These are phyloP conservation scores for Lepidiolamprologus cunningtoni DNA, from an alignment of 2,113 vertebrate genomes.

Conservation along the genomic window DNA sequence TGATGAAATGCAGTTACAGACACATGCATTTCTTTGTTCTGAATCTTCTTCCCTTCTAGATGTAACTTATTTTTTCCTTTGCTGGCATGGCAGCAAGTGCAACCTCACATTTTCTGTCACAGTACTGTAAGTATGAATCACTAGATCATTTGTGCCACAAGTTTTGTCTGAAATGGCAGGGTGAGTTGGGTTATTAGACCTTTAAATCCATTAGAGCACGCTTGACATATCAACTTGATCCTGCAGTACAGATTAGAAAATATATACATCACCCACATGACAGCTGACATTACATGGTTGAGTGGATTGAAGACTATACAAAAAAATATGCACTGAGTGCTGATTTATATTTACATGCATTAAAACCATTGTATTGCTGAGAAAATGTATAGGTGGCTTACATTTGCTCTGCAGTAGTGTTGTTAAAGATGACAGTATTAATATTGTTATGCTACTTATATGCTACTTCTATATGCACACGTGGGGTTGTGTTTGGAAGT, in stretches of 20 bases:
- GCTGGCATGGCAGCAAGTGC: neutral
- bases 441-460: neutral
- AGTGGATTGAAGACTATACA: neutral
- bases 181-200: slow-evolving; percentile 31
- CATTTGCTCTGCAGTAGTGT: neutral
- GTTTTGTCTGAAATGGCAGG: slow-evolving; percentile 35
- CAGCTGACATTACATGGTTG: slow-evolving; percentile 38
- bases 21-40: neutral
- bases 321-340: neutral
- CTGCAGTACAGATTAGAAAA: slow-evolving; percentile 38
- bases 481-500: neutral
- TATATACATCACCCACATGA: slow-evolving; percentile 39
- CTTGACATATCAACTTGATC: slow-evolving; percentile 55
- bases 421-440: neutral
- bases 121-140: slow-evolving; percentile 22
- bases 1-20: neutral
- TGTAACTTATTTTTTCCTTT: neutral
- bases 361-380: neutral
- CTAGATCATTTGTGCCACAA: slow-evolving; percentile 40
- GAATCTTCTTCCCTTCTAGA: neutral
- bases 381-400: neutral
- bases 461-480: neutral
- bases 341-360: neutral
- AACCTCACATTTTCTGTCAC: neutral
- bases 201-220: slow-evolving; percentile 23